Evolutionary conservation across 2,888 invertebrate genomes (phyloP).

Genomic region (Boloria euphrosyne): DNA sequence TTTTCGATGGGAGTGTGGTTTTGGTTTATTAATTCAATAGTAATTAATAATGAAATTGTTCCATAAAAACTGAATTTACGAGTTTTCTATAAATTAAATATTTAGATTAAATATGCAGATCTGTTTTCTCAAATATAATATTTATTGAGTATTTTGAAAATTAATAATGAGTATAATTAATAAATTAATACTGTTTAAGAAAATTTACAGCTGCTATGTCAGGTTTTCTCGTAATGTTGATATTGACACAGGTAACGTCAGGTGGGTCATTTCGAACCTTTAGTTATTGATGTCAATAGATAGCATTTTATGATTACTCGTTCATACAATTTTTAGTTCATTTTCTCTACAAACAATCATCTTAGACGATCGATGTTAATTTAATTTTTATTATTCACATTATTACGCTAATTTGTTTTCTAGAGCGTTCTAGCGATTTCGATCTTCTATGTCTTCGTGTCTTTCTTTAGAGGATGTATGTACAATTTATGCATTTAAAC

Average conservation of each 20-base stretch:
- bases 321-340: constrained; percentile 5
- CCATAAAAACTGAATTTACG: constrained; percentile 1
- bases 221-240: constrained; percentile 32
- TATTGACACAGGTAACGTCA: constrained; percentile 45
- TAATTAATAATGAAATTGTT: constrained; percentile 10
- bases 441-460: constrained; percentile 9
- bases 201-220: constrained; percentile 35
- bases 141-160: neutral
- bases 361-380: constrained; percentile 5
- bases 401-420: constrained; percentile 12
- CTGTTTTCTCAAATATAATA: neutral
- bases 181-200: constrained; percentile 27
- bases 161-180: constrained; percentile 1
- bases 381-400: constrained; percentile 16
- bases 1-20: constrained; percentile 40
- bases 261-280: constrained; percentile 41
- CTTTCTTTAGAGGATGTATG: neutral
- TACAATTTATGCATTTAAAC: neutral
- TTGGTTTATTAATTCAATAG: constrained; percentile 19
- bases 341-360: constrained; percentile 4
- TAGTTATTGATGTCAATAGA: constrained; percentile 9
- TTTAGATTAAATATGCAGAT: neutral
- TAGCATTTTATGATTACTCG: neutral
- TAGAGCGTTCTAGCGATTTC: constrained; percentile 14
- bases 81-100: constrained; percentile 6